phyloP scores from a whole-genome alignment of 2,888 invertebrate genomes.

The Hedychridium roseum region DNA sequence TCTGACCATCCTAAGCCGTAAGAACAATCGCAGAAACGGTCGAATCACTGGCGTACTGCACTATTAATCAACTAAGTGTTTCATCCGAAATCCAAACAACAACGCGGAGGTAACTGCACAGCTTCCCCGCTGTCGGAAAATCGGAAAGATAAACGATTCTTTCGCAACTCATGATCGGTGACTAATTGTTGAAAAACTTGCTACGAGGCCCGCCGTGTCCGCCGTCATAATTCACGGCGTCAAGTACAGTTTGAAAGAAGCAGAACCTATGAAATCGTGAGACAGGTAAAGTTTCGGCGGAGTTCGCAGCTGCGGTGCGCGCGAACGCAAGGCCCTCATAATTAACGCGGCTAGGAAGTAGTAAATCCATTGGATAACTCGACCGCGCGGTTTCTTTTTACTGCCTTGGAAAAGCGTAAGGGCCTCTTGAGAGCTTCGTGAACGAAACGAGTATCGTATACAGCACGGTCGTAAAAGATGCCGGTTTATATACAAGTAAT shows the following conservation, averaged over 20 bases:
- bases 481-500: no score
- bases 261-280: conserved; percentile 15
- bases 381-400: no score
- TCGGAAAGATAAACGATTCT: neutral
- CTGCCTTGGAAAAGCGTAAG: no score
- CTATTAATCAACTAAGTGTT: no score
- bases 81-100: no score
- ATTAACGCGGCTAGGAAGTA: conserved; percentile 25
- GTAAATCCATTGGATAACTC: conserved; percentile 33
- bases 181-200: conserved; percentile 1
- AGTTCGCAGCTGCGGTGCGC: conserved; percentile 12
- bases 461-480: no score
- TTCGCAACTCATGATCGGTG: neutral
- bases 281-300: conserved; percentile 15
- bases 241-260: neutral
- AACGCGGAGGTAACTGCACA: no score
- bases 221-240: conserved; percentile 12
- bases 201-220: neutral
- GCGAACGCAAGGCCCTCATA: conserved; percentile 14
- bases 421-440: no score
- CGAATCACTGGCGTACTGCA: no score
- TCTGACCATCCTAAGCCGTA: no score
- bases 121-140: neutral
- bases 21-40: no score
- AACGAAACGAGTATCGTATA: no score